Base-by-base conservation (phyloP, 2,888 invertebrate species). In the Arrhopalites spinosus region DNA sequence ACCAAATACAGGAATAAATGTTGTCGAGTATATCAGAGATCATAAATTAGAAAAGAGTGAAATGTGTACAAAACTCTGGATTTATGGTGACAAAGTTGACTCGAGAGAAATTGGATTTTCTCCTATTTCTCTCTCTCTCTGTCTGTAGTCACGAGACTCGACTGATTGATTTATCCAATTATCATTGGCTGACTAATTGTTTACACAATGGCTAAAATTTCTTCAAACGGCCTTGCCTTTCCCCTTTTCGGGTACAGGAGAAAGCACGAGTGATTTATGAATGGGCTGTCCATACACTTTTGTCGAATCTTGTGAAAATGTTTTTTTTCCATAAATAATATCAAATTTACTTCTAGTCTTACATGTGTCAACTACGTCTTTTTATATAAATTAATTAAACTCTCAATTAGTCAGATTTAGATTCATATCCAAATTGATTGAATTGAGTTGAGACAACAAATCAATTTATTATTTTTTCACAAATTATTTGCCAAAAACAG, bases 141-240 rank as follows among this genome's bases (percentile, higher is more conserved):
- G 5, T 36, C 36, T 11, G 5, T 36, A 7, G 3, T 36, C 23
- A 27, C 43, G 71, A 59, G 59, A 71, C 43, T 36, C 15, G 15
- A 73, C 56, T 76, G 73, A 73, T 75, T 78, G 78, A 78, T 78
- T 78, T 78, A 76, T 76, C 61, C 75, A 73, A 76, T 76, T 78
- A 76, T 76, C 76, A 76, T 72, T 78, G 53, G 53, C 53, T 69
- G 66, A 66, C 43, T 74, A 77, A 77, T 66, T 77, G 77, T 74
- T 77, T 77, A 74, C 77, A 72, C 70, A 77, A 56, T 71, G 29
- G 59, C 71, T 56, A 11, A 36, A 36, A 36, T 36, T 36, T 36
- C 36, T 36, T 36, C 5, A 36, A 20, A 20, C 53, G n/a, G 36
- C 36, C 36, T 36, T 36, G 5, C 11, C 11, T 11, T 36, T 36